phyloP scores from a whole-genome alignment of 92 coral and sea anemone genomes.

The Parazoanthus darwini region DNA sequence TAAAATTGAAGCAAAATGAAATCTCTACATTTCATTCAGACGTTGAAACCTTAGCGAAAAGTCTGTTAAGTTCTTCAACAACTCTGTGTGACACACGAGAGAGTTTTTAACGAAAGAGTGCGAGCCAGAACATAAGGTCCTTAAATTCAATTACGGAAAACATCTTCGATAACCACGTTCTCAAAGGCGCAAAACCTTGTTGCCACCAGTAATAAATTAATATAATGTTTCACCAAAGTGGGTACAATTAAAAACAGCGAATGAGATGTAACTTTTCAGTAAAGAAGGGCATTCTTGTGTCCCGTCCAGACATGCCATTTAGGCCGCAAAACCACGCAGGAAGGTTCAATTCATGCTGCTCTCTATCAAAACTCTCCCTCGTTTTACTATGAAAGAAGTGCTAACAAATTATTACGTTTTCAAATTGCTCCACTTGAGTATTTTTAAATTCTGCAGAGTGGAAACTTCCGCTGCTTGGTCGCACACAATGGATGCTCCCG shows the following conservation, averaged over 20 bases:
- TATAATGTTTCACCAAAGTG: not conserved
- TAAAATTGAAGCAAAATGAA: not conserved
- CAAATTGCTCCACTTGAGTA: conserved; percentile 17
- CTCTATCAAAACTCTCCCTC: not conserved
- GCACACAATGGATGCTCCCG: conserved; percentile 13
- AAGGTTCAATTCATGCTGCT: not conserved
- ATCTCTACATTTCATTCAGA: not conserved
- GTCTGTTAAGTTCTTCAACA: not conserved
- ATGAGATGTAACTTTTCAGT: not conserved
- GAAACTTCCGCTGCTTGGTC: conserved; percentile 29
- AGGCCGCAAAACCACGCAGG: not conserved
- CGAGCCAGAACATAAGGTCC: not conserved
- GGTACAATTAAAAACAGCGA: not conserved
- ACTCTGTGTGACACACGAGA: not conserved
- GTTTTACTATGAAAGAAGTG: not conserved
- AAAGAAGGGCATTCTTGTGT: not conserved
- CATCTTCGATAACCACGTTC: not conserved
- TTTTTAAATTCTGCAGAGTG: conserved; percentile 31
- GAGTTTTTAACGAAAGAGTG: not conserved
- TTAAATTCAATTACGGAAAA: not conserved
- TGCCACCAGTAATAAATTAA: not conserved
- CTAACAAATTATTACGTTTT: not conserved
- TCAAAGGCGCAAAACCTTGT: not conserved
- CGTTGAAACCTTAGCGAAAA: not conserved
- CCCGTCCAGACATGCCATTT: not conserved